Base-by-base conservation (phyloP, 2,888 invertebrate genomes). In the Lumbricus terrestris region DNA sequence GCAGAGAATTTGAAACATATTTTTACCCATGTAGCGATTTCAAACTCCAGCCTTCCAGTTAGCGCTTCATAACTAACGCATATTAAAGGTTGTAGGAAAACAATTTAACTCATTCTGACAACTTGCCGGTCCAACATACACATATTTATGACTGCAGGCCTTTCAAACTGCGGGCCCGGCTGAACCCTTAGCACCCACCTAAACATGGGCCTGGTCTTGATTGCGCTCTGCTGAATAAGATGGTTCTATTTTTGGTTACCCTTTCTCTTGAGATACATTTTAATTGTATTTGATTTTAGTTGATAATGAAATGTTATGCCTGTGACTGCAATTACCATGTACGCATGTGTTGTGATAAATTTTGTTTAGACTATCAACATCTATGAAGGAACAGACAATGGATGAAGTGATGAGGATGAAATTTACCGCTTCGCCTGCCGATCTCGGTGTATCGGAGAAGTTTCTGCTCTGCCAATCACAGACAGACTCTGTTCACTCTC, bases 381-480 rank as follows among this genome's bases (percentile, higher is more conserved):
- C 34, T 8, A 18, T 15, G 20, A 85, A 85, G 8, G 85, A 85
- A 35, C 85, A 85, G 37, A 85, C 34, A 16, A 85, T 85, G 85
- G 6, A 23, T 85, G 85, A 85, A 85, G 85, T 85, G 18, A 85
- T 85, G 85, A 85, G 37, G 8, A 18, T 6, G 18, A 85, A 85
- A 35, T 37, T 8, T 85, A 33, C 35, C n/a, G 34, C 85, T 37
- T 35, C 35, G 11, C 85, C 85, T 85, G 4, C 20, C 16, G 85
- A 85, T 35, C 29, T 85, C 37, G 85, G 85, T 85, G 85, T 85
- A 34, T 85, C 85, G 34, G 85, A 85, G 37, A 85, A 85, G 85
- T 85, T 85, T 33, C 6, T 20, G 4, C 85, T 85, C 23, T 85
- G 85, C 35, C 85, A 23, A 85, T 34, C 34, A 1, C 85, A 20